A percentile compares a stretch with the other conserved stretches of the same genome.
phyloP scores from a whole-genome alignment of 1,140 invertebrate genomes.

The Agraylea sexmaculata region DNA sequence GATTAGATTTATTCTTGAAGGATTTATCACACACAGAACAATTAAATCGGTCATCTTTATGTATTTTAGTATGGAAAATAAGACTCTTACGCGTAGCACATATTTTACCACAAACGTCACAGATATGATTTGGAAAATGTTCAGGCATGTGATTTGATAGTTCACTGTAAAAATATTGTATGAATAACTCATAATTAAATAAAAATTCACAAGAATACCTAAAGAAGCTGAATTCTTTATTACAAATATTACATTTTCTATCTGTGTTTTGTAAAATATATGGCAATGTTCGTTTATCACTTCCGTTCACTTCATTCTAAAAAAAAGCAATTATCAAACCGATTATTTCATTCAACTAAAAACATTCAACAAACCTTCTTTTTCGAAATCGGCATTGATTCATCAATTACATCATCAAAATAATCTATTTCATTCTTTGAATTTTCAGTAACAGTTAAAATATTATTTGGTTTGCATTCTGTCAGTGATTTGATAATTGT shows the following conservation, averaged over 20 bases:
- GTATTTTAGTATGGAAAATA: slow-evolving; percentile 16
- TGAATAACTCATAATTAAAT: background rate
- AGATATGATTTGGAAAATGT: slow-evolving; percentile 21
- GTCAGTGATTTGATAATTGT: background rate
- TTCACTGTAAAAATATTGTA: slow-evolving; percentile 10
- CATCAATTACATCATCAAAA: background rate
- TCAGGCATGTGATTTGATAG: slow-evolving; percentile 20
- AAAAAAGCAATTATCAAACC: slow-evolving; percentile 2
- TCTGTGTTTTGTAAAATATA: slow-evolving; percentile 17
- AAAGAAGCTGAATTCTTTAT: slow-evolving; percentile 20
- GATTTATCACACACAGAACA: slow-evolving; percentile 18
- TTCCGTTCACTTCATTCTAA: slow-evolving; percentile 17
- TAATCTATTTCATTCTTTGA: background rate
- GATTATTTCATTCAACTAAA: background rate
- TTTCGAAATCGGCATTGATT: background rate
- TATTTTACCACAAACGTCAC: slow-evolving; percentile 20
- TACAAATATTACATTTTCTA: slow-evolving; percentile 20
- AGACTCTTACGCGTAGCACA: slow-evolving; percentile 20
- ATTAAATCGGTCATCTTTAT: slow-evolving; percentile 13
- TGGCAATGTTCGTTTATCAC: slow-evolving; percentile 16
- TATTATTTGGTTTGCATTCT: slow-evolving; percentile 9
- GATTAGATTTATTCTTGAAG: slow-evolving; percentile 19
- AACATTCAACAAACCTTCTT: background rate
- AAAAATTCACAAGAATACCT: slow-evolving; percentile 8
- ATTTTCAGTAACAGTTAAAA: background rate